These are phyloP conservation scores for Macropus fuliginosus DNA, from an alignment of 2,797 vertebrate species.

Conservation along the genomic window DNA sequence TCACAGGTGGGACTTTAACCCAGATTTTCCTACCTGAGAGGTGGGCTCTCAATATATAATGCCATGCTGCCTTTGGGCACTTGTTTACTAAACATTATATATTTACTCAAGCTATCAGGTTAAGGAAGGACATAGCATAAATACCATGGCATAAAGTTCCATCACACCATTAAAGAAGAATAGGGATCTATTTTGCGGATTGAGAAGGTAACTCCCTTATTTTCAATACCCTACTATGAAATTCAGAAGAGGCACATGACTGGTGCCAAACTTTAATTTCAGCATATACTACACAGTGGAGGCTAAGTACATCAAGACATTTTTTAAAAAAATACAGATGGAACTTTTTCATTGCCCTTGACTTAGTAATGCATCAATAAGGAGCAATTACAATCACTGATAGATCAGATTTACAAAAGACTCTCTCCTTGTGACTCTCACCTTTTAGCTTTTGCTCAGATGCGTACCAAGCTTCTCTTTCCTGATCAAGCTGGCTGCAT, in stretches of 20 bases:
- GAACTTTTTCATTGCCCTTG: background rate
- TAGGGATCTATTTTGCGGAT: background rate
- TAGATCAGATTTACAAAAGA: background rate
- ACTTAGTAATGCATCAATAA: slow-evolving; percentile 17
- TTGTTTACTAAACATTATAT: background rate
- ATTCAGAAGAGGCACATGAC: slow-evolving; percentile 30
- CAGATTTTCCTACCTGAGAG: background rate
- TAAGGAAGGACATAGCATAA: background rate
- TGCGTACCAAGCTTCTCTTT: slow-evolving; percentile 97
- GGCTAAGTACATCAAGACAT: background rate
- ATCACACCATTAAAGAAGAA: background rate
- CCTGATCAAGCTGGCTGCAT: slow-evolving; percentile 96
- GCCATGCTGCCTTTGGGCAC: background rate
- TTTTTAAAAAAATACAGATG: slow-evolving; percentile 25
- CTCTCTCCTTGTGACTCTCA: slow-evolving; percentile 76
- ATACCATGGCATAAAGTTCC: slow-evolving; percentile 3
- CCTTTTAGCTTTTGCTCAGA: slow-evolving; percentile 96
- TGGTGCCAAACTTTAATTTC: background rate
- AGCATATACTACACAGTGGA: background rate
- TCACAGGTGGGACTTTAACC: background rate
- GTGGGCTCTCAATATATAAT: background rate
- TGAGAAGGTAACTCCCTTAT: background rate
- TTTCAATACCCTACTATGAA: slow-evolving; percentile 24
- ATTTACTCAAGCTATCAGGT: background rate
- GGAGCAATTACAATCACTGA: background rate